Evolutionary conservation across 1,140 invertebrate species (phyloP).

Genomic region (Drosophila asahinai): DNA sequence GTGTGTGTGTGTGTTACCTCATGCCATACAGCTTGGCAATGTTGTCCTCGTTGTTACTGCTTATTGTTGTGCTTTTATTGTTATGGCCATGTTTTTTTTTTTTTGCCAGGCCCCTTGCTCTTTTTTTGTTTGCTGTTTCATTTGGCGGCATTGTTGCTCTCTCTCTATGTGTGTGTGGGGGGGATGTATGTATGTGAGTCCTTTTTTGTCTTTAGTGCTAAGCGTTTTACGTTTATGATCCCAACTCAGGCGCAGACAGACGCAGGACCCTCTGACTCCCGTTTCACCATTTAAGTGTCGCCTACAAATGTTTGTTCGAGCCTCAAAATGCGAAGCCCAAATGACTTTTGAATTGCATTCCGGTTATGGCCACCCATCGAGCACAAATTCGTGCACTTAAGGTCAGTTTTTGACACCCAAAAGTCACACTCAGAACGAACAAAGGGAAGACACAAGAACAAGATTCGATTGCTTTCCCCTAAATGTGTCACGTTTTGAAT

Average conservation of each 20-base stretch:
- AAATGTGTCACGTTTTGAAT: conserved; percentile 70
- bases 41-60: conserved; percentile 73
- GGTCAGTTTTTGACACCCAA: conserved; percentile 16
- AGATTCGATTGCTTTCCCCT: conserved; percentile 54
- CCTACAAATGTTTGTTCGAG: conserved; percentile 31
- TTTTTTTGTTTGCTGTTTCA: conserved; percentile 69
- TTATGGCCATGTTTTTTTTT: conserved; percentile 75
- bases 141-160: conserved; percentile 75
- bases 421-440: background rate
- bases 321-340: conserved; percentile 33
- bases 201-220: conserved; percentile 71
- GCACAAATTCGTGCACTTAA: conserved; percentile 58
- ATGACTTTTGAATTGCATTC: conserved; percentile 77
- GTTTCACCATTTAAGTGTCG: conserved; percentile 29
- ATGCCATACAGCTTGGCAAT: conserved; percentile 38
- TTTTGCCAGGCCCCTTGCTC: conserved; percentile 21
- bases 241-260: conserved; percentile 39
- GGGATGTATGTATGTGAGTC: conserved; percentile 14
- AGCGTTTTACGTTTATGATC: conserved; percentile 80
- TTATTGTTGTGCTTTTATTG: conserved; percentile 82
- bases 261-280: conserved; percentile 10
- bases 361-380: conserved; percentile 28
- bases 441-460: background rate
- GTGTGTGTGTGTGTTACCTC: conserved; percentile 31
- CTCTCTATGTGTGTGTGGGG: conserved; percentile 20